Evolutionary conservation across 92 coral and sea anemone species (phyloP), one percentile per base, ranked within the genome.

Genomic region (Epizoanthus illoricatus): DNA sequence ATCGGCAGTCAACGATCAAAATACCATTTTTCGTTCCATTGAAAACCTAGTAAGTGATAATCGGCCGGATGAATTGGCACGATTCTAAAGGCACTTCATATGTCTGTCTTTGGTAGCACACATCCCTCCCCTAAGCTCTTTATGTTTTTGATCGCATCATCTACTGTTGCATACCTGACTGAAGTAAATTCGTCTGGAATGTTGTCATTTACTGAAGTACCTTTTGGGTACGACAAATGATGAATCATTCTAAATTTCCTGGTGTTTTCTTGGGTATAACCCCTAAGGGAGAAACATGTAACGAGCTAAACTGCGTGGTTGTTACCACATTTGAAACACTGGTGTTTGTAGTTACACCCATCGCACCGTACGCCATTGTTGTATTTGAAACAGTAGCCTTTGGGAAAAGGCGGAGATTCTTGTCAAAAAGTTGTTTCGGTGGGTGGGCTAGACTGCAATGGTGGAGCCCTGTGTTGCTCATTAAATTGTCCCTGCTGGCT

Each of bases 261-360:
- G 91, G 91, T n/a, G 84, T 56, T 67, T 88, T 91, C 69, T 88
- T 88, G 21, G 78, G 93, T 3, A 90, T 90, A 24, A 87, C 81
- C n/a, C 91, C 94, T 9, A 90, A 43, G 42, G 94, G 92, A 21
- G 92, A 91, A 42, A 85, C 81, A 4, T 86, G 79, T 75, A 88
- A 90, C 71, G 70, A 56, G 7, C 24, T 56, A 73, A 91, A 52
- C 56, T 9, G 56, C 71, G 79, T 87, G 87, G 42, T 41, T 63
- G 68, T 36, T 75, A 45, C 80, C 74, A 70, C 91, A 90, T 24
- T 88, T 85, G 62, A 75, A 85, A 60, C 91, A 88, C 39, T 57
- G 58, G 82, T 90, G 94, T 54, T 88, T 80, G 68, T 65, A 88
- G 2, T 69, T 76, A 73, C 94, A 85, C 54, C 21, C 73, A 18